Evolutionary conservation across 2,797 vertebrate genomes (phyloP), one percentile per base, ranked within the genome.

Genomic region (Morus bassanus): DNA sequence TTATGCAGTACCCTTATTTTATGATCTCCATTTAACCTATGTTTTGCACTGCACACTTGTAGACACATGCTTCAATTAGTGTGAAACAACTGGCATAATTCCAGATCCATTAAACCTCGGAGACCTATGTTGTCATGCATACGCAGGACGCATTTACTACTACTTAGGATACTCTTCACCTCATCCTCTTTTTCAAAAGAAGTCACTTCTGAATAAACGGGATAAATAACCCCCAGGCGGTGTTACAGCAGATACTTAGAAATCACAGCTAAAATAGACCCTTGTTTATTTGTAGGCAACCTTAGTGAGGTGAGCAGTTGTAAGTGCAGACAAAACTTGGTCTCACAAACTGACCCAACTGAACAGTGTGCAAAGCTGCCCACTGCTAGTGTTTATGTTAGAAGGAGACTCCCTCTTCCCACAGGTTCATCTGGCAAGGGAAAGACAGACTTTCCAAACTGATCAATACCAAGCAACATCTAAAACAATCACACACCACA

Each of bases 71-170:
- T 96, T 94, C 93, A 96, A 87, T 97, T 97, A 96, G 59, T 51
- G 53, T 82, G 72, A 96, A 94, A 96, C 95, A 91, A 96, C 96
- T 91, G 60, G 77, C 46, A 22, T 84, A 64, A 92, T 96, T 96
- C 91, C 88, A 91, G 74, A 87, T 37, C 61, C 88, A 74, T 80
- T 93, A 96, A 97, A 94, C 95, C 94, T 96, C 2, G 10, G 89
- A 96, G 96, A 95, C 89, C 83, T 91, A 87, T 43, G 84, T 37
- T 80, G 80, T 89, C 96, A 83, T 45, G 82, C 73, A 92, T 12
- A 85, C 24, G 1, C 92, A 86, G 87, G 69, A 59, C 48, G 86
- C 67, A 53, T 82, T 93, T 86, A 83, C 95, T 91, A 25, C 93
- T 90, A 46, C 8, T 10, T 75, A 76, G 56, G 69, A 93, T 39